A percentile compares a stretch with the other conserved stretches of the same genome.
Conservation (phyloP, 1,140 invertebrate species). For the Pemphigus obesinymphae region DNA sequence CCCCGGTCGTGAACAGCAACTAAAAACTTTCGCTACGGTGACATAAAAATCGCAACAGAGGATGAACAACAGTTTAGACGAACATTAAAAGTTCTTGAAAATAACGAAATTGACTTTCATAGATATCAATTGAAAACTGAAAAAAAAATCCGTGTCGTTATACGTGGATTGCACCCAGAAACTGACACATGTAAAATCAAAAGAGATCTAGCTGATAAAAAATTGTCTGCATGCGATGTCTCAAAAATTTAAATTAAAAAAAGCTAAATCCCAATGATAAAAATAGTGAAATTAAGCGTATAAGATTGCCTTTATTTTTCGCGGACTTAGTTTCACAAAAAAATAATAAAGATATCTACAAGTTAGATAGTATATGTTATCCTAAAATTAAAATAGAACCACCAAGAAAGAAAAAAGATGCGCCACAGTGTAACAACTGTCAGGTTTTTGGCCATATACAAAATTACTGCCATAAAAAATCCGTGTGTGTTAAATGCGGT, state of each 20-base stretch:
- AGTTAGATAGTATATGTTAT: background rate
- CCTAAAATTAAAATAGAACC: conserved; percentile 22
- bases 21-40: background rate
- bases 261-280: background rate
- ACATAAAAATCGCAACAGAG: background rate
- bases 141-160: conserved; percentile 48
- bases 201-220: conserved; percentile 44
- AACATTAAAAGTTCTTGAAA: background rate
- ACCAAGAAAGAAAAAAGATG: background rate
- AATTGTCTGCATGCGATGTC: too few species aligned
- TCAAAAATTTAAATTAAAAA: too few species aligned
- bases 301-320: conserved; percentile 23
- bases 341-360: conserved; percentile 10
- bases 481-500: background rate
- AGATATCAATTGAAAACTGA: conserved; percentile 50
- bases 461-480: background rate
- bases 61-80: background rate
- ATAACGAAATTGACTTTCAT: conserved; percentile 42
- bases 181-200: conserved; percentile 47
- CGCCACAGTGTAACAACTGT: conserved; percentile 23
- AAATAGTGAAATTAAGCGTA: background rate
- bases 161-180: conserved; percentile 48
- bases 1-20: background rate
- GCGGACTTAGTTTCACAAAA: conserved; percentile 1
- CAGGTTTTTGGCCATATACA: conserved; percentile 42